Base-by-base conservation (phyloP, 2,888 invertebrate species). In the Esperia sulphurella region DNA sequence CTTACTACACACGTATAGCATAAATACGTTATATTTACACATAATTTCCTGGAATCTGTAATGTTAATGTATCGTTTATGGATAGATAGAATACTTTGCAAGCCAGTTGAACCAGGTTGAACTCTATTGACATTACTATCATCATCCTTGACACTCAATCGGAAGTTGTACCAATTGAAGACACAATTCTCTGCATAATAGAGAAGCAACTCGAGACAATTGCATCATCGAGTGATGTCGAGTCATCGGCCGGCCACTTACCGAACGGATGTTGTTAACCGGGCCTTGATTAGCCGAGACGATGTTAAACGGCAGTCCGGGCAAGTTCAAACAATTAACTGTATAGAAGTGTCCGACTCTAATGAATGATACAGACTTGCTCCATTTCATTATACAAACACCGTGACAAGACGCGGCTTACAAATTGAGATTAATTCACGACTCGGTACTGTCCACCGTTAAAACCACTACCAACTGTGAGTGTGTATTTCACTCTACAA, bases 311-410 rank as follows among this genome's bases (percentile, higher is more conserved):
- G 79, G 79, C 75, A 83, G 77, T 65, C 71, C 75, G 79, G 70
- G 75, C 83, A 79, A 87, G 88, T 89, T 89, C 88, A 88, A 86
- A 87, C 86, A 88, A 88, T 88, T 85, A 86, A 88, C 81, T 81
- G 83, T 83, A 86, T 81, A 84, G 83, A 86, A 87, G 86, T 86
- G 88, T 83, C 83, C 87, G 82, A 85, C 86, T 82, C 83, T 83
- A 88, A 87, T 86, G 84, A 86, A 87, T 83, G 86, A 83, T 80
- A 74, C 83, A 82, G 76, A 77, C 77, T 81, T 83, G 82, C 76
- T 83, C 78, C 79, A 73, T 79, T 83, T 81, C 81, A 83, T 83
- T 83, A 83, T 75, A 86, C 80, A 86, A 86, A 85, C 82, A 83
- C 87, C 80, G 85, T 83, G 86, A 85, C 88, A 83, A 80, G 79